phyloP scores from a whole-genome alignment of 2,113 vertebrate genomes.

The Lucifuga dentata region DNA sequence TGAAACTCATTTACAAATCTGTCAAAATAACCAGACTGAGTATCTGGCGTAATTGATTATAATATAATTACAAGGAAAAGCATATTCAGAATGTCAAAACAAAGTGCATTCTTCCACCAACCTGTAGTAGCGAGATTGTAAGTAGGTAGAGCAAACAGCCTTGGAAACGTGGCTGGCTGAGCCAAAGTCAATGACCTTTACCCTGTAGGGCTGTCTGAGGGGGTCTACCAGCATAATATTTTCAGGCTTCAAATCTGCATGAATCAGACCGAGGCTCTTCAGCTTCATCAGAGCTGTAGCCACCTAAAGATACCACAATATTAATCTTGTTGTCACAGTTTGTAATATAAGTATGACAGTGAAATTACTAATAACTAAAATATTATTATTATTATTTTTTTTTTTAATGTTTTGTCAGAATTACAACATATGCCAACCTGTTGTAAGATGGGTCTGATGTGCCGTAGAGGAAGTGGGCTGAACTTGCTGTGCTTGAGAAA shows the following conservation, averaged over 20 bases:
- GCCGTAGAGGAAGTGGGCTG: constrained; percentile 94
- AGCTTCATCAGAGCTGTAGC: constrained; percentile 98
- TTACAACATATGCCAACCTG: constrained; percentile 57
- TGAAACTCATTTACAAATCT: not conserved
- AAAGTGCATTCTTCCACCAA: constrained; percentile 40
- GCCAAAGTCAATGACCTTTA: constrained; percentile 98
- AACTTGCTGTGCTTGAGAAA: constrained; percentile 99
- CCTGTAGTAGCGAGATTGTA: constrained; percentile 99
- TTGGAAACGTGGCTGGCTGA: constrained; percentile 97
- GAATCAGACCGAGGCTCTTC: constrained; percentile 95
- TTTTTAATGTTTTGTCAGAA: too few species aligned
- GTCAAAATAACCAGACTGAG: not conserved
- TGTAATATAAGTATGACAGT: not conserved
- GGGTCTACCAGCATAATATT: constrained; percentile 99
- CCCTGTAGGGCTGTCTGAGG: constrained; percentile 92
- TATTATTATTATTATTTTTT: too few species aligned
- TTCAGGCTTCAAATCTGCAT: constrained; percentile 96
- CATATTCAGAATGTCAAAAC: not conserved
- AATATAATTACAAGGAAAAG: not conserved
- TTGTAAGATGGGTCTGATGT: constrained; percentile 93
- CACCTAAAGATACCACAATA: constrained; percentile 74
- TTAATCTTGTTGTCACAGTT: not conserved
- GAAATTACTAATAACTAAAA: too few species aligned
- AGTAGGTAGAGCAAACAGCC: constrained; percentile 96
- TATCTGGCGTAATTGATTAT: not conserved